Conservation (phyloP, 2,888 invertebrate species). For the Bembecia ichneumoniformis region DNA sequence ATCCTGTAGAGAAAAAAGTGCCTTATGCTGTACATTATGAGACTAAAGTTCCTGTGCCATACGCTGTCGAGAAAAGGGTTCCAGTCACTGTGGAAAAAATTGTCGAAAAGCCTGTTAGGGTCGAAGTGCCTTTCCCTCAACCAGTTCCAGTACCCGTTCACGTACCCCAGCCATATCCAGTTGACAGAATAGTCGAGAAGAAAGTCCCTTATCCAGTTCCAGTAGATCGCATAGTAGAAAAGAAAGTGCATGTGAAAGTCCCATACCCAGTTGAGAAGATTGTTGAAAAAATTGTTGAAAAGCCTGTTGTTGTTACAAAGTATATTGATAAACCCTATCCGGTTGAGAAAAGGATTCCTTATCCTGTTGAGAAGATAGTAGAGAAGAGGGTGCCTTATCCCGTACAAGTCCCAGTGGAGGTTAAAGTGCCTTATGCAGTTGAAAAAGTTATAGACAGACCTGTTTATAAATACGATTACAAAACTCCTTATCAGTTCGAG, state of each 20-base stretch:
- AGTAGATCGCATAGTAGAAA: conserved; percentile 61
- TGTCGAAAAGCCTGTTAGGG: conserved; percentile 64
- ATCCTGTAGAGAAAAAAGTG: conserved; percentile 64
- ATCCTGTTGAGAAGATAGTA: conserved; percentile 60
- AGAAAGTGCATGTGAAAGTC: conserved; percentile 49
- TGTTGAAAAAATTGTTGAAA: conserved; percentile 72
- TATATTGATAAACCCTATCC: conserved; percentile 61
- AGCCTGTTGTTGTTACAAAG: conserved; percentile 63
- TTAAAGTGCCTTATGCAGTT: conserved; percentile 58
- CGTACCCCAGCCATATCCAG: conserved; percentile 56
- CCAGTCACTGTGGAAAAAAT: conserved; percentile 62
- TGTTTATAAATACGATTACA: conserved; percentile 11
- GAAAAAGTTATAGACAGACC: conserved; percentile 60
- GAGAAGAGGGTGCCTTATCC: conserved; percentile 70
- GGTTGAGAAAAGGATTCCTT: conserved; percentile 58
- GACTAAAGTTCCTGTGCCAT: conserved; percentile 58
- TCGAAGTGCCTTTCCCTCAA: conserved; percentile 52
- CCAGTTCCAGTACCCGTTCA: conserved; percentile 48
- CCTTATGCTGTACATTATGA: conserved; percentile 60
- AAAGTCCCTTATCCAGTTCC: conserved; percentile 58
- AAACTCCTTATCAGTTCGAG: conserved; percentile 20
- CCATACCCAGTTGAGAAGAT: conserved; percentile 64
- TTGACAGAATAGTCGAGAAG: conserved; percentile 67
- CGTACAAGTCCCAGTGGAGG: conserved; percentile 68
- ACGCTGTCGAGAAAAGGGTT: conserved; percentile 55